phyloP scores from a whole-genome alignment of 2,797 vertebrate genomes.

The Aeoliscus strigatus region DNA sequence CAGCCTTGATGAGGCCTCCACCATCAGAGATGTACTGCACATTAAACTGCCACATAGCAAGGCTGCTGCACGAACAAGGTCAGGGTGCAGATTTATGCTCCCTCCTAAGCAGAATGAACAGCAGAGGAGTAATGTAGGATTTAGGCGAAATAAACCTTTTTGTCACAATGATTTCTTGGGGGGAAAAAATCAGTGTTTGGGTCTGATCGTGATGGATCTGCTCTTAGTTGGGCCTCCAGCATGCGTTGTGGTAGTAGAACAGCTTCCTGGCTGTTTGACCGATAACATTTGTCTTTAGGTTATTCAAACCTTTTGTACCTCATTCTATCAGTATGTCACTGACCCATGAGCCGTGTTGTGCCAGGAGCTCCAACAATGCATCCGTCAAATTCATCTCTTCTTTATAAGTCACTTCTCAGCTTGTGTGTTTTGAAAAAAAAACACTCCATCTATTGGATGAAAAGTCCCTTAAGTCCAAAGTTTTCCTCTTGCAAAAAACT shows the following conservation, averaged over 20 bases:
- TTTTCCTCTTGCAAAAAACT: too few relatives aligned
- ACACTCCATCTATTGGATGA: neutral
- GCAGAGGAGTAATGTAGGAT: conserved; percentile 58
- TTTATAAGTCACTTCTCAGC: conserved; percentile 23
- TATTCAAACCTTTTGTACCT: conserved; percentile 64
- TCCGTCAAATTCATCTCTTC: conserved; percentile 32
- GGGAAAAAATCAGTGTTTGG: conserved; percentile 75
- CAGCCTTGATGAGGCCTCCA: conserved; percentile 67
- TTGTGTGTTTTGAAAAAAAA: neutral
- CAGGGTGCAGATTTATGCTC: conserved; percentile 71
- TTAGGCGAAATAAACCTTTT: conserved; percentile 75
- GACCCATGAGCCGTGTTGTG: conserved; percentile 20
- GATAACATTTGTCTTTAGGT: conserved; percentile 66
- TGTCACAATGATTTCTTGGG: conserved; percentile 79
- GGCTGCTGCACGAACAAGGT: conserved; percentile 69
- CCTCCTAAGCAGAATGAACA: conserved; percentile 67
- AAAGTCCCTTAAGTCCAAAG: too few relatives aligned
- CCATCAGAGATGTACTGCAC: conserved; percentile 55
- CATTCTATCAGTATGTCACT: conserved; percentile 56
- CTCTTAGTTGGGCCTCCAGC: conserved; percentile 54
- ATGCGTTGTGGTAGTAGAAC: conserved; percentile 44
- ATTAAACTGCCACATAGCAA: conserved; percentile 59
- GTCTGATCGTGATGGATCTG: conserved; percentile 76
- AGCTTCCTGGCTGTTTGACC: conserved; percentile 58
- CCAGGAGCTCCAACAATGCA: conserved; percentile 28